These are phyloP conservation scores for Hypotaenidia okinawae DNA, from an alignment of 2,797 vertebrate genomes.

Conservation along the genomic window DNA sequence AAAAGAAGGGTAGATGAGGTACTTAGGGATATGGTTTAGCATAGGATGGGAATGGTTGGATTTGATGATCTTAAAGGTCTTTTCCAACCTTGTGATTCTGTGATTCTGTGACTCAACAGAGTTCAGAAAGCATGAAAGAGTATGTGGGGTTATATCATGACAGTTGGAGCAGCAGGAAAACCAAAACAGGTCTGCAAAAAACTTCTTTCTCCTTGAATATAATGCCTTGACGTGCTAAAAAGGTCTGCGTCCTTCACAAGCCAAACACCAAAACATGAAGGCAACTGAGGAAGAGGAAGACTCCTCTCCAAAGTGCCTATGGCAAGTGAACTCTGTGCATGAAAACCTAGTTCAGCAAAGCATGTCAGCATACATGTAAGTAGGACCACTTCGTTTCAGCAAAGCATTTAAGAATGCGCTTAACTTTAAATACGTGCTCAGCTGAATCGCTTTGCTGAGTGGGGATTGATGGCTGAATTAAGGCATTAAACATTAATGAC, in stretches of 20 bases:
- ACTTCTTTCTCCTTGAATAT: not conserved
- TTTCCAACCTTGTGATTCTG: too few relatives aligned
- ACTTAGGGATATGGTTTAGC: too few relatives aligned
- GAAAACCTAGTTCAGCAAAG: conserved; percentile 15
- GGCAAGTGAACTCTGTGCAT: not conserved
- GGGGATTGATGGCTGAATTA: conserved; percentile 44
- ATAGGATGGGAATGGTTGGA: too few relatives aligned
- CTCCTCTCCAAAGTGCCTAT: not conserved
- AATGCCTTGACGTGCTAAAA: not conserved
- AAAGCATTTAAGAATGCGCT: not conserved
- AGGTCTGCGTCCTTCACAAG: not conserved
- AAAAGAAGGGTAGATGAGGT: too few relatives aligned
- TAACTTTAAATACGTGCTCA: conserved; percentile 40
- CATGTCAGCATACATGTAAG: not conserved
- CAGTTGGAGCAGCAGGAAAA: not conserved
- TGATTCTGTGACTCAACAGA: not conserved
- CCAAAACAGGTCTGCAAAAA: not conserved
- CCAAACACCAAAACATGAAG: not conserved
- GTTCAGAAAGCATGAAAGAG: not conserved
- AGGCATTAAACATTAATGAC: conserved; percentile 49
- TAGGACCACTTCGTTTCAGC: not conserved
- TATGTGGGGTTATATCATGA: not conserved
- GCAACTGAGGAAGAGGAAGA: not conserved
- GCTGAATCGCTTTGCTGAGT: conserved; percentile 23
- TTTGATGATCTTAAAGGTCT: too few relatives aligned